Evolutionary conservation across 1,140 invertebrate species (phyloP).

Genomic region (Zophobas morio): DNA sequence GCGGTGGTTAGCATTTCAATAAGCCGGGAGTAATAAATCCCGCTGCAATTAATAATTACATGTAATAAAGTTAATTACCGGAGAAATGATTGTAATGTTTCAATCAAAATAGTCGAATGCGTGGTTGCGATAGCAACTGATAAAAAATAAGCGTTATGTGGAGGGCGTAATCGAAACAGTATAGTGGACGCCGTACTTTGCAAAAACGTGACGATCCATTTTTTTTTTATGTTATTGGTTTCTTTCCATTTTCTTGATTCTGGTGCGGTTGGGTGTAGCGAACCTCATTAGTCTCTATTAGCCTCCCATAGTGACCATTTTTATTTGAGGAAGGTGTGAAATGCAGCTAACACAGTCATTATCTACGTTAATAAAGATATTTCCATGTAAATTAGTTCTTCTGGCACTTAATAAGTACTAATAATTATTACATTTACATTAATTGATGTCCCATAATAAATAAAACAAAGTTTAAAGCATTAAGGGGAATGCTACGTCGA

Average conservation of each 20-base stretch:
- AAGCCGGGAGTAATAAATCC: conserved; percentile 7
- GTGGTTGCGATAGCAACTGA: too few species aligned
- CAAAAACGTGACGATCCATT: too few species aligned
- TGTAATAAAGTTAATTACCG: background rate
- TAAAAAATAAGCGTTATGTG: too few species aligned
- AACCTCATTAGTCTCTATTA: too few species aligned
- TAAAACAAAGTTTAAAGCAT: conserved; percentile 9
- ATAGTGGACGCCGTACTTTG: too few species aligned
- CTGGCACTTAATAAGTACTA: background rate
- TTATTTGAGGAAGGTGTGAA: background rate
- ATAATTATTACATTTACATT: conserved; percentile 6
- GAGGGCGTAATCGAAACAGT: too few species aligned
- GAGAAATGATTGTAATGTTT: background rate
- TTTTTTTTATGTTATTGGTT: too few species aligned
- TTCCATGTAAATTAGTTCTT: background rate
- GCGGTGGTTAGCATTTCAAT: background rate
- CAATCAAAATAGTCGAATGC: background rate
- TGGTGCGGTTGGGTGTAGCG: too few species aligned
- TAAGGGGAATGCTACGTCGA: conserved; percentile 1
- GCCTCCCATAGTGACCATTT: background rate
- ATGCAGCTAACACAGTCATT: background rate
- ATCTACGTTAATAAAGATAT: conserved; percentile 11
- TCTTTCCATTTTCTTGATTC: too few species aligned
- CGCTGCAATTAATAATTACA: conserved; percentile 7
- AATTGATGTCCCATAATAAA: conserved; percentile 11